Base-by-base conservation (phyloP, 2,888 invertebrate species). In the Oasisia sp. region DNA sequence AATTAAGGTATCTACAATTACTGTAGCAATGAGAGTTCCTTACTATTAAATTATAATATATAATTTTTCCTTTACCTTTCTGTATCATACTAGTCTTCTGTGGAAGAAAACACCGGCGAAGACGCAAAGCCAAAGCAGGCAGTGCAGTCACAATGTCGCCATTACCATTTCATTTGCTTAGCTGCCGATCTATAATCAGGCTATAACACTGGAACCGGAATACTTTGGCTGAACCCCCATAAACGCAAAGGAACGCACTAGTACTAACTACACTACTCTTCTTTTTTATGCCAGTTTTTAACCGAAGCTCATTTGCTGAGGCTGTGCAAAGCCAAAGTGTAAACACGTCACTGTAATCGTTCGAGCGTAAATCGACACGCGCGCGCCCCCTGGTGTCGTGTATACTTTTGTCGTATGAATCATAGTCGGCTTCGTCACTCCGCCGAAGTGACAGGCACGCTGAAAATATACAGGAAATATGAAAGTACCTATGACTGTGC, bases 371-470 rank as follows among this genome's bases (percentile, higher is more conserved):
- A 74, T 74, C 74, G 19, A 27, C 27, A 74, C 74, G 27, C 74
- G 14, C 74, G 74, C 74, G 74, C 27, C 74, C 74, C 74, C 74
- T 74, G 74, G 74, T n/a, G 74, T 74, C 74, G 74, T 74, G 74
- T 74, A 74, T 74, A 74, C 74, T 74, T 74, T 74, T 27, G 74
- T 74, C 74, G n/a, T 74, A 74, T 74, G 74, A 74, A 74, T 74
- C 74, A 74, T 74, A 74, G 74, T 50, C 50, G 50, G 50, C 50
- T 50, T 50, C 50, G 8, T 50, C 50, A n/a, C 74, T 74, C n/a
- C 74, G 74, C 74, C 74, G 74, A 74, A 74, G 27, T 74, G 27
- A 74, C n/a, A 74, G 27, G 27, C n/a, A 74, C 74, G 74, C 74
- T 74, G 74, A 74, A 74, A 74, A 74, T n/a, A 74, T n/a, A n/a